A percentile compares a stretch with the other conserved stretches of the same genome.
Conservation (phyloP, 2,113 vertebrate species). For the Pelusios castaneus region DNA sequence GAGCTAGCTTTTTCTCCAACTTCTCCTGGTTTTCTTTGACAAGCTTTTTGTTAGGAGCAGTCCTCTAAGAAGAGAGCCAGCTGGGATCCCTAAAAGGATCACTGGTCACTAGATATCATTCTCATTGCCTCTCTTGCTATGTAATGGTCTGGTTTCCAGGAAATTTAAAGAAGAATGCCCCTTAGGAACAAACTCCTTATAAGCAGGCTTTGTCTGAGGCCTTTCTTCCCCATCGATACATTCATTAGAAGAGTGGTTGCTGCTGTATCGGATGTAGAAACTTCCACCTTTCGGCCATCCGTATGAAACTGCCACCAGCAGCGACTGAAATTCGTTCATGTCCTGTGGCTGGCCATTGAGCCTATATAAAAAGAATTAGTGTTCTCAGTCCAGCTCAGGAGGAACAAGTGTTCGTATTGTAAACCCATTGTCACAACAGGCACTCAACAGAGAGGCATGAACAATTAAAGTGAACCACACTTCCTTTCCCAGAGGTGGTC, state of each 20-base stretch:
- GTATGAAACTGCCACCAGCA: background rate
- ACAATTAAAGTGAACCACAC: background rate
- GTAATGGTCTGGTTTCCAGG: background rate
- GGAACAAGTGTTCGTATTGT: background rate
- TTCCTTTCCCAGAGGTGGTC: background rate
- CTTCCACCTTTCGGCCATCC: background rate
- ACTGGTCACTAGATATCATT: slow-evolving; percentile 14
- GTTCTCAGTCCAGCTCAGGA: fast-evolving
- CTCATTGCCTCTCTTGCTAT: background rate
- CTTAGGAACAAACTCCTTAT: background rate
- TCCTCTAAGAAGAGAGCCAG: slow-evolving; percentile 30
- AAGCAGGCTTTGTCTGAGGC: background rate
- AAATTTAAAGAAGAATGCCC: background rate
- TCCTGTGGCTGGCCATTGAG: background rate
- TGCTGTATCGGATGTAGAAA: background rate
- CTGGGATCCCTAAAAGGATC: slow-evolving; percentile 50
- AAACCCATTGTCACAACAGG: background rate
- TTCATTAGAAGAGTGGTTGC: background rate
- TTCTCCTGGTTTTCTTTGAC: background rate
- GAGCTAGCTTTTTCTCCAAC: background rate
- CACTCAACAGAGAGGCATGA: background rate
- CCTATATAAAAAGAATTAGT: background rate
- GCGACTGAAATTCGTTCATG: background rate
- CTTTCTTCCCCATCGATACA: background rate
- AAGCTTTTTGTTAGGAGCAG: background rate